Evolutionary conservation across 2,113 vertebrate genomes (phyloP).

Genomic region (Hypomesus transpacificus): DNA sequence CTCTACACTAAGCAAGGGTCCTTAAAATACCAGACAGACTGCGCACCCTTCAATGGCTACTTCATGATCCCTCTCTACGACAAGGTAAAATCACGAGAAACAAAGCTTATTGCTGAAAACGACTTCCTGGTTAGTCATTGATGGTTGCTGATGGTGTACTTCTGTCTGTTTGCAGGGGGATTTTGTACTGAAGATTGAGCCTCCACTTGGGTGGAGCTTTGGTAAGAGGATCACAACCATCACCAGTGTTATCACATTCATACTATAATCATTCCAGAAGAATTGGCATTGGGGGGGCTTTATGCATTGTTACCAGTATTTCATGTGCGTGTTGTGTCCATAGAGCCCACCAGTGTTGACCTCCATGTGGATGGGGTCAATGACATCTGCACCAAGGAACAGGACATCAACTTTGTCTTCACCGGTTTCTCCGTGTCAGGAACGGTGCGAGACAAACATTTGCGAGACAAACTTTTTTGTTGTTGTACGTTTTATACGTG

Average conservation of each 20-base stretch:
- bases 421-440: conserved; percentile 93
- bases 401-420: conserved; percentile 97
- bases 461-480: not conserved
- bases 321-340: not conserved
- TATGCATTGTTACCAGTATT: not conserved
- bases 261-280: not conserved
- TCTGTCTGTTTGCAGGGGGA: conserved; percentile 80
- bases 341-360: conserved; percentile 91
- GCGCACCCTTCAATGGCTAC: conserved; percentile 97
- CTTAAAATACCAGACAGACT: conserved; percentile 97
- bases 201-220: conserved; percentile 96
- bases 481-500: not conserved
- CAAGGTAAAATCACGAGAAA: conserved; percentile 76
- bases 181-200: conserved; percentile 97
- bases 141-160: not conserved
- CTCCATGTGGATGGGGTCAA: conserved; percentile 91
- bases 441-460: conserved; percentile 70
- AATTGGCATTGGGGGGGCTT: too few species aligned
- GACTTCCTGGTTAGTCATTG: not conserved
- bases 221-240: conserved; percentile 69
- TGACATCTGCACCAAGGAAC: conserved; percentile 95
- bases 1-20: conserved; percentile 97
- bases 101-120: not conserved
- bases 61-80: conserved; percentile 99
- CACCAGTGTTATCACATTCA: not conserved